Conservation (phyloP, 1,140 invertebrate species). For the Tetranychus cinnabarinus region DNA sequence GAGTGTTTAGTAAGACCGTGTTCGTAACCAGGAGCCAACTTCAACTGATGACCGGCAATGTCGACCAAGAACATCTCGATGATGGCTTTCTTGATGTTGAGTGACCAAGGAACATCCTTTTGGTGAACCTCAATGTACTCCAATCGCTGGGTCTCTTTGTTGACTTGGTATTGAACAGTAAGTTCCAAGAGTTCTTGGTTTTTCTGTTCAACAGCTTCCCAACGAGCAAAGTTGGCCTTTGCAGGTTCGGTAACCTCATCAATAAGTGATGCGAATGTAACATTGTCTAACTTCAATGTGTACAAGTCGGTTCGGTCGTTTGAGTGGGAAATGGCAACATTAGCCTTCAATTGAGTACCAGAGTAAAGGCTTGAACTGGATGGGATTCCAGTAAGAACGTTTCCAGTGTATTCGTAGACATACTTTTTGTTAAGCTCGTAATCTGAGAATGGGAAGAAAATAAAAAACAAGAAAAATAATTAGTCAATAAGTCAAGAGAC, state of each 20-base stretch:
- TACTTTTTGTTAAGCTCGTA: background rate
- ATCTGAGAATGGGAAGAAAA: background rate
- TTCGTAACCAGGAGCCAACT: background rate
- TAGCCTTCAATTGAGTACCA: background rate
- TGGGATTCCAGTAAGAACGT: background rate
- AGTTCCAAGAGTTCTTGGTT: background rate
- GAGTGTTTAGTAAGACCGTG: background rate
- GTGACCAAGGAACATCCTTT: slow-evolving; percentile 17
- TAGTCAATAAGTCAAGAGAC: background rate
- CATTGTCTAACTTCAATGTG: background rate
- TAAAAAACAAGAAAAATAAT: background rate
- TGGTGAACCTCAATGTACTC: slow-evolving; percentile 9
- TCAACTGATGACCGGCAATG: slow-evolving; percentile 1
- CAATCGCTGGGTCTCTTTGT: background rate
- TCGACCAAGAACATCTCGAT: slow-evolving; percentile 18
- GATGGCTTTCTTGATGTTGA: slow-evolving; percentile 19
- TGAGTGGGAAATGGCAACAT: background rate
- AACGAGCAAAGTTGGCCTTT: background rate
- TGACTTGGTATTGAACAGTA: background rate
- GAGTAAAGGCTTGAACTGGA: background rate
- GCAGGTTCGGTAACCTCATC: background rate
- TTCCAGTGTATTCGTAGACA: background rate
- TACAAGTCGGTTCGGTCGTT: background rate
- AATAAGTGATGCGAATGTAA: background rate
- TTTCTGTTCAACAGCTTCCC: background rate